Percentiles rank a stretch among this genome's conserved stretches.
These are phyloP conservation scores for Philonicus albiceps DNA, from an alignment of 2,888 invertebrate species.

Conservation along the genomic window DNA sequence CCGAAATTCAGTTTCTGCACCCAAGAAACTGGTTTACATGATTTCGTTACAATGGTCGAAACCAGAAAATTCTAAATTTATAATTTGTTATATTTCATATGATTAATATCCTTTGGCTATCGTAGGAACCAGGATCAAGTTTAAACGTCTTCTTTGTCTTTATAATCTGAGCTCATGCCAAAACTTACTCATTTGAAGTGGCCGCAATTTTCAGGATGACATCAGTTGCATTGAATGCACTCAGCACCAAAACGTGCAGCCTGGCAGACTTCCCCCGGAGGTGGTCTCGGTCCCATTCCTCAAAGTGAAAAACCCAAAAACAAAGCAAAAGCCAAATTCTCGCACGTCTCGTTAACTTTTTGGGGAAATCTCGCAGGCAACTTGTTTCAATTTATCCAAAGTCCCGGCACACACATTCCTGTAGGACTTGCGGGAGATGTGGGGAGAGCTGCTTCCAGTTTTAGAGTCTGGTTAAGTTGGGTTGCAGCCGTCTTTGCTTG, in stretches of 20 bases:
- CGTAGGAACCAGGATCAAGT: too few relatives aligned
- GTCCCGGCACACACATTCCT: background rate
- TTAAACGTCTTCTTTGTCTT: too few relatives aligned
- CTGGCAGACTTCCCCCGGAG: background rate
- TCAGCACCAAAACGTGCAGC: background rate
- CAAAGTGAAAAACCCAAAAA: background rate
- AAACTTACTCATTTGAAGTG: background rate
- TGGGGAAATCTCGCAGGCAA: background rate
- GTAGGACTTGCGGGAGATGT: background rate
- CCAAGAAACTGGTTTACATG: too few relatives aligned
- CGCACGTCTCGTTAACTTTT: background rate
- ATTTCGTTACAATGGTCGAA: too few relatives aligned
- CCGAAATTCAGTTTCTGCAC: too few relatives aligned
- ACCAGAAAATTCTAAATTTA: too few relatives aligned
- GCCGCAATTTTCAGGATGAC: background rate
- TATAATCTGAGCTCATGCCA: background rate
- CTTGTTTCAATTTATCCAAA: background rate
- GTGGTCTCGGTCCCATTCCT: background rate
- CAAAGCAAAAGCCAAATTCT: background rate
- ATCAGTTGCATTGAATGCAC: background rate
- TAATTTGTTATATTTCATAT: too few relatives aligned
- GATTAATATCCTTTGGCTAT: too few relatives aligned
- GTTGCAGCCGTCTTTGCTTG: background rate
- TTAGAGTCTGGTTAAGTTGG: background rate
- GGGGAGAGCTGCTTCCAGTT: background rate